A percentile compares a stretch with the other conserved stretches of the same genome.
Evolutionary conservation across 2,113 vertebrate genomes (phyloP).

Genomic region (Ictidomys tridecemlineatus): DNA sequence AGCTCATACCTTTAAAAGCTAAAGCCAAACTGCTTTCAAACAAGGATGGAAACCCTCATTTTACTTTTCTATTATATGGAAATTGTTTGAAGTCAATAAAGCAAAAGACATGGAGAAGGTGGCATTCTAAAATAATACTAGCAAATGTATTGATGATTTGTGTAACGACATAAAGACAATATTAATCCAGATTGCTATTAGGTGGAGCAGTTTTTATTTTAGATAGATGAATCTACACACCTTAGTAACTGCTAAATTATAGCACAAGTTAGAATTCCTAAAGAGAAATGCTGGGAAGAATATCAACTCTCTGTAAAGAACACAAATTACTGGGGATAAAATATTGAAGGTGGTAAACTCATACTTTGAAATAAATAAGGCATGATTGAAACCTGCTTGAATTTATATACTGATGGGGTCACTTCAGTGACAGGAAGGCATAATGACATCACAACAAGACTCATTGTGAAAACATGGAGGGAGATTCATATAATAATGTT

Average conservation of each 20-base stretch:
- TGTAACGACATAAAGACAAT: neutral
- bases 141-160: neutral
- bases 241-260: conserved; percentile 19
- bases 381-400: neutral
- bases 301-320: conserved; percentile 32
- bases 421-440: neutral
- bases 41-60: conserved; percentile 20
- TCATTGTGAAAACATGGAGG: neutral
- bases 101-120: conserved; percentile 8
- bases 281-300: neutral
- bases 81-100: neutral
- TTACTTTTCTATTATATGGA: neutral
- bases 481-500: neutral
- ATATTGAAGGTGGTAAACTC: neutral
- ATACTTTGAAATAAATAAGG: conserved; percentile 42
- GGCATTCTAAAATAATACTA: neutral
- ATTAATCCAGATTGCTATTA: conserved; percentile 19
- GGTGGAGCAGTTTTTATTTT: conserved; percentile 21
- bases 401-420: neutral
- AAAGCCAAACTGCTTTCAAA: neutral
- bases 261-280: conserved; percentile 12
- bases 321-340: neutral
- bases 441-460: neutral
- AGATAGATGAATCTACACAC: neutral
- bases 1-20: neutral